Evolutionary conservation across 2,797 vertebrate genomes (phyloP), one percentile per base, ranked within the genome.

Genomic region (Myotis pilosus): DNA sequence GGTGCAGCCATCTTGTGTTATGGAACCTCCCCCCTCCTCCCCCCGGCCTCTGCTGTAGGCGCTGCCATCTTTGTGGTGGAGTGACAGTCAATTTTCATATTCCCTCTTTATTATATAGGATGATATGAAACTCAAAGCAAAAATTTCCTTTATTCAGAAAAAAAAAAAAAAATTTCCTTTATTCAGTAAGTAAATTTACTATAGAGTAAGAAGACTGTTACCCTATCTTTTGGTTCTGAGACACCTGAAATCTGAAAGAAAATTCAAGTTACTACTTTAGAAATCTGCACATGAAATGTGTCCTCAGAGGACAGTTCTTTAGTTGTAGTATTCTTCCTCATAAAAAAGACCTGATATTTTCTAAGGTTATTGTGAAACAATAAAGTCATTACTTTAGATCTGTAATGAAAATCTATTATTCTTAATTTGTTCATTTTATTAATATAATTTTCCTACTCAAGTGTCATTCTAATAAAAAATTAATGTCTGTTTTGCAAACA

Each of bases 331-430:
- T 25, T 68, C 33, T 87, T 64, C 4, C 36, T 88, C 66, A 83
- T 87, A 17, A 72, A 87, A 69, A 84, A 75, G 62, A 64, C 2
- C 6, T 90, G 62, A 78, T 47, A 87, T 89, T 85, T 85, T 87
- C 22, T n/a, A 90, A 90, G 16, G 13, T 87, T 82, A 92, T 82
- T 94, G 92, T 86, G 11, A 90, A 90, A 90, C 4, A 85, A 60
- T 57, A 8, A 87, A 80, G 9, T 60, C 25, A 71, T 93, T 92
- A 80, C 33, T 74, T 94, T 66, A 17, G 71, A 47, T 80, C 68
- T 94, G 10, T 72, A 91, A 90, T 84, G 74, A 90, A 83, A 92
- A 60, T 49, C 23, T 90, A 23, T 87, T 94, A 94, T 49, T 69
- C 66, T 74, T 84, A 76, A 81, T 93, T 84, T 89, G 7, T 87